Conservation (phyloP, 2,888 invertebrate genomes). For the Synanthedon tipuliformis region DNA sequence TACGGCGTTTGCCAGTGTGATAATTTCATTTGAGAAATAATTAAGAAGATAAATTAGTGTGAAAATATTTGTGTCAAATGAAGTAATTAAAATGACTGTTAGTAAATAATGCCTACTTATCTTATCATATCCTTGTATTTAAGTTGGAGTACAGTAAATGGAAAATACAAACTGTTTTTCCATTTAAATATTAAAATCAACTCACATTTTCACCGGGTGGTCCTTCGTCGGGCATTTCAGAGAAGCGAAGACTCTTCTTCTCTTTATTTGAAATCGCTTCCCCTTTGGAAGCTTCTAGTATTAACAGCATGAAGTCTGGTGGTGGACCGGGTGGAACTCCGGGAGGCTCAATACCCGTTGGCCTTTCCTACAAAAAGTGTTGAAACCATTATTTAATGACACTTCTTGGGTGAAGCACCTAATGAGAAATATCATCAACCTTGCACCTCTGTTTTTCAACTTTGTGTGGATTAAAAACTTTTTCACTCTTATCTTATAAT, state of each 20-base stretch:
- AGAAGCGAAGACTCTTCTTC: constrained; percentile 73
- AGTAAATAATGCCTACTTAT: no score
- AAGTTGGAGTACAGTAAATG: no score
- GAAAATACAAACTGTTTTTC: no score
- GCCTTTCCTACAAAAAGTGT: constrained; percentile 35
- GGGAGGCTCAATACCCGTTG: constrained; percentile 74
- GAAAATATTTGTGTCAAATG: no score
- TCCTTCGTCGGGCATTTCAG: constrained; percentile 69
- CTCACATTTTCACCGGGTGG: constrained; percentile 56
- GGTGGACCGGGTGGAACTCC: constrained; percentile 91
- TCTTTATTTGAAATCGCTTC: constrained; percentile 28
- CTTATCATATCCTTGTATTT: no score
- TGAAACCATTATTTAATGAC: background rate
- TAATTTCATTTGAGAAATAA: no score
- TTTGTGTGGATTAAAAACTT: no score
- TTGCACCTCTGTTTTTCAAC: no score
- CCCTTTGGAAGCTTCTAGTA: constrained; percentile 29
- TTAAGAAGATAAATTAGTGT: no score
- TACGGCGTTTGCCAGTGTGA: no score
- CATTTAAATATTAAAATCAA: constrained; percentile 1
- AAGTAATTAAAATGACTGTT: no score
- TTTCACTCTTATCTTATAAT: no score
- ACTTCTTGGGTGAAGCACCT: background rate
- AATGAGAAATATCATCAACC: background rate
- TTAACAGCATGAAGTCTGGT: constrained; percentile 74